phyloP scores from a whole-genome alignment of 2,797 vertebrate genomes.

The Astyanax mexicanus region DNA sequence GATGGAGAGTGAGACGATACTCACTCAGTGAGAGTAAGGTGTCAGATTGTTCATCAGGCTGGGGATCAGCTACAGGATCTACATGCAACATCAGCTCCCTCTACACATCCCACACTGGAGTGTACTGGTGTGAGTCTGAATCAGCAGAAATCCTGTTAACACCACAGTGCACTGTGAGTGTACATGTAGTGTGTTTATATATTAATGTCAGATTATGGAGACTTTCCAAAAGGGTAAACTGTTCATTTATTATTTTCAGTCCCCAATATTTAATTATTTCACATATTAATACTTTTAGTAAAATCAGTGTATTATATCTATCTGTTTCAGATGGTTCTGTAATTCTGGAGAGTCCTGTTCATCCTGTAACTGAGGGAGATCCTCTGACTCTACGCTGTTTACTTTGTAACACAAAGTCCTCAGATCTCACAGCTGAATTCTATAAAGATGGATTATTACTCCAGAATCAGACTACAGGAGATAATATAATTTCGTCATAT shows the following conservation, averaged over 20 bases:
- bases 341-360: not conserved
- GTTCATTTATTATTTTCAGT: too few species aligned
- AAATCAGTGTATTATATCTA: too few species aligned
- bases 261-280: too few species aligned
- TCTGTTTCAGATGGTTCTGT: not conserved
- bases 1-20: slow-evolving; percentile 46
- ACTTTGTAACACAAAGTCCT: not conserved
- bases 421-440: not conserved
- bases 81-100: not conserved
- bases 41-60: not conserved
- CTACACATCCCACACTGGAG: too few species aligned
- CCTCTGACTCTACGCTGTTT: not conserved
- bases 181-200: too few species aligned
- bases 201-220: too few species aligned
- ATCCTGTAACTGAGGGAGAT: not conserved
- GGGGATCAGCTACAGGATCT: not conserved
- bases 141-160: too few species aligned
- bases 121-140: too few species aligned
- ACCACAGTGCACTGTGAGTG: too few species aligned
- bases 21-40: accelerated
- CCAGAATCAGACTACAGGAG: not conserved
- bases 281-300: too few species aligned
- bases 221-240: too few species aligned
- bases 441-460: not conserved
- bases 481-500: not conserved